A percentile compares a stretch with the other conserved stretches of the same genome.
These are phyloP conservation scores for Eutolmus rufibarbis DNA, from an alignment of 2,888 invertebrate genomes.

Conservation along the genomic window DNA sequence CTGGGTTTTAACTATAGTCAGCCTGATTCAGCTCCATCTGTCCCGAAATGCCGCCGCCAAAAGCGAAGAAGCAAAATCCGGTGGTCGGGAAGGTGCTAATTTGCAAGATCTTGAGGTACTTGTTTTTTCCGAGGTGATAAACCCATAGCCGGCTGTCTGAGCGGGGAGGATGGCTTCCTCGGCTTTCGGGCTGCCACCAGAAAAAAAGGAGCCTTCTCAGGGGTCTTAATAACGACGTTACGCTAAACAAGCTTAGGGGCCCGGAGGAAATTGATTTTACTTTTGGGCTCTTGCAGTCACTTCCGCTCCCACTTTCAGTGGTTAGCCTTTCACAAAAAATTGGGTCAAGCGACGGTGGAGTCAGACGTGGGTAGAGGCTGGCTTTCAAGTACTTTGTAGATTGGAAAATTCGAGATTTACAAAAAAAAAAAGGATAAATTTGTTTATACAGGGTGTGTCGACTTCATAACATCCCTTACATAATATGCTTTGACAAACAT, in stretches of 20 bases:
- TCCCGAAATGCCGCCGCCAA: neutral
- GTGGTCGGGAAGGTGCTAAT: neutral
- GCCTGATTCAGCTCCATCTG: neutral
- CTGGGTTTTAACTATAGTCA: constrained; percentile 18
- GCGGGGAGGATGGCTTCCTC: neutral
- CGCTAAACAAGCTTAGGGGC: neutral
- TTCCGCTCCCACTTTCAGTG: neutral
- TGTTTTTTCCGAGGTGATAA: neutral
- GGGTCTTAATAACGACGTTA: neutral
- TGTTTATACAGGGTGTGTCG: neutral
- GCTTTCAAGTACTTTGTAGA: neutral
- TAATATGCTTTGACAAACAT: neutral
- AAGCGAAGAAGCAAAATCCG: neutral
- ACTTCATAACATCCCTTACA: too few species aligned
- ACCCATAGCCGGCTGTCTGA: neutral
- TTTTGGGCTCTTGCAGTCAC: neutral
- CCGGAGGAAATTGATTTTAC: neutral
- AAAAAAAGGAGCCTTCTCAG: neutral
- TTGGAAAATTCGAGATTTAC: neutral
- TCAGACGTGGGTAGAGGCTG: too few species aligned
- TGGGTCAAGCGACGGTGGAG: neutral
- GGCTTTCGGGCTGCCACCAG: neutral
- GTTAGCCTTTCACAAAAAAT: neutral
- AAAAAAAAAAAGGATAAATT: neutral
- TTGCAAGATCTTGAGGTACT: neutral